Conservation (phyloP, 2,797 vertebrate species). For the Coranthus polyacanthus region DNA sequence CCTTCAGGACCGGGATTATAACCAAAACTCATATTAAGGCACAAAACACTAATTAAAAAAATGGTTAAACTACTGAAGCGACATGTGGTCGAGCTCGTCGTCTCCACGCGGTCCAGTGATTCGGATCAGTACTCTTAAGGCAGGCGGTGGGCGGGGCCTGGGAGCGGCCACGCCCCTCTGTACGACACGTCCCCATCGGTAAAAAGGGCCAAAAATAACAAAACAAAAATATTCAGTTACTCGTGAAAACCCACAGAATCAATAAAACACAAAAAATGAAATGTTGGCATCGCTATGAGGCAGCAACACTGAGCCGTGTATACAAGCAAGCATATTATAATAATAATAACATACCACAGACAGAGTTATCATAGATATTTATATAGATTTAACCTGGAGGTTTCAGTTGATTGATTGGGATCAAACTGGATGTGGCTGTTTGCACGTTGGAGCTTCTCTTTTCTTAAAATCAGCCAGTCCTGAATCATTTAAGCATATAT, state of each 20-base stretch:
- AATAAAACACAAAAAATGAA: conserved; percentile 62
- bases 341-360: conserved; percentile 71
- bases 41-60: conserved; percentile 70
- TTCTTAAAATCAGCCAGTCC: conserved; percentile 82
- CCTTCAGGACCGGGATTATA: too few species aligned
- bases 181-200: conserved; percentile 45
- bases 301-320: conserved; percentile 72
- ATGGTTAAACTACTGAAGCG: conserved; percentile 58
- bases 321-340: conserved; percentile 78
- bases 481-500: conserved; percentile 89
- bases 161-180: conserved; percentile 4
- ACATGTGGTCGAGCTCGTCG: conserved; percentile 32
- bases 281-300: conserved; percentile 70
- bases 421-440: conserved; percentile 73
- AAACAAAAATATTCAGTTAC: conserved; percentile 36
- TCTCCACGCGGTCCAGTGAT: conserved; percentile 41
- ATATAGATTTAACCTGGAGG: conserved; percentile 69
- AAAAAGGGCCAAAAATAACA: conserved; percentile 37
- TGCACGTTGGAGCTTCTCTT: conserved; percentile 39
- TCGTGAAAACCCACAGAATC: conserved; percentile 61
- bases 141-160: conserved; percentile 29
- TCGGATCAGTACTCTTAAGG: conserved; percentile 60
- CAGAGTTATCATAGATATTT: conserved; percentile 64
- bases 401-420: conserved; percentile 66
- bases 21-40: conserved; percentile 72